phyloP scores from a whole-genome alignment of 2,113 vertebrate genomes.

The Colius striatus region DNA sequence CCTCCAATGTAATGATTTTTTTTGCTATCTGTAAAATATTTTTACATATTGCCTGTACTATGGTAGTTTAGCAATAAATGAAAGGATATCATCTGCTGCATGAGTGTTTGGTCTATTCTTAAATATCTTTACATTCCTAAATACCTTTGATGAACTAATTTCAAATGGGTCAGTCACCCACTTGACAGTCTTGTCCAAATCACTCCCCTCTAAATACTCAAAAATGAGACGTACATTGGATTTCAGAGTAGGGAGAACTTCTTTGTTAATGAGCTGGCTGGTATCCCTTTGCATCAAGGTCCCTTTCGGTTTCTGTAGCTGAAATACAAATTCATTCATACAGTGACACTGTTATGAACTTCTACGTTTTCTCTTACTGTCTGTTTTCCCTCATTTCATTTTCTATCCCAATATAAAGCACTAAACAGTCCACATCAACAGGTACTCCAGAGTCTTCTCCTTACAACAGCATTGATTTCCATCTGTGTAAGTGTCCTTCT shows the following conservation, averaged over 20 bases:
- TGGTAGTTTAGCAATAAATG: slow-evolving; percentile 84
- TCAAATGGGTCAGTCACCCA: neutral
- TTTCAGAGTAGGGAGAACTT: fast-evolving
- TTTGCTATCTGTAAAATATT: slow-evolving; percentile 85
- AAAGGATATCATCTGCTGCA: slow-evolving; percentile 56
- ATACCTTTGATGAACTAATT: neutral
- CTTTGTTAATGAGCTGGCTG: neutral
- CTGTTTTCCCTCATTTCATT: neutral
- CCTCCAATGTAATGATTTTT: slow-evolving; percentile 75
- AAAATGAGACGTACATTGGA: fast-evolving
- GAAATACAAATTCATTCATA: neutral
- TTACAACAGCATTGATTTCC: neutral
- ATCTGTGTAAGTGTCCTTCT: neutral
- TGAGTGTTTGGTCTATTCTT: neutral
- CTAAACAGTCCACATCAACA: neutral
- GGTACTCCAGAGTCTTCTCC: neutral
- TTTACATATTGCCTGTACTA: slow-evolving; percentile 83
- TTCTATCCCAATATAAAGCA: neutral
- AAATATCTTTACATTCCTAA: neutral
- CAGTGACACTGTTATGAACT: neutral
- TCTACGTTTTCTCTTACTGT: neutral
- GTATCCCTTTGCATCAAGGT: neutral
- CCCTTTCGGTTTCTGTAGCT: neutral
- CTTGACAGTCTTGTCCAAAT: too few relatives aligned
- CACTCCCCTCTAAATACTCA: neutral